These are phyloP conservation scores for Siniperca chuatsi DNA, from an alignment of 2,113 vertebrate species.

Conservation along the genomic window DNA sequence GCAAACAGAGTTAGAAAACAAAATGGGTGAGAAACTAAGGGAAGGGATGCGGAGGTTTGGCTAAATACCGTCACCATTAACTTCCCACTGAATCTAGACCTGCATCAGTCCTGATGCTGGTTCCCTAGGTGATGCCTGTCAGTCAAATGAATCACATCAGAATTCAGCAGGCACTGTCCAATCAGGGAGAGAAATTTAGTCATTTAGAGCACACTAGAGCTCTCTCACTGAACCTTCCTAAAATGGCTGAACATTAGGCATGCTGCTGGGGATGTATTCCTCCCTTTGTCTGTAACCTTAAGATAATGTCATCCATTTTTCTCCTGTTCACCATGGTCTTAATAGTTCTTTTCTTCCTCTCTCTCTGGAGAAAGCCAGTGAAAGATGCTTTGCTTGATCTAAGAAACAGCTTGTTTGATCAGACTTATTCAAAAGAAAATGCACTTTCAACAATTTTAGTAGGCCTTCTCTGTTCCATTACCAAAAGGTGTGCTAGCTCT, in stretches of 20 bases:
- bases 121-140: slow-evolving; percentile 80
- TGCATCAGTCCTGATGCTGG: slow-evolving; percentile 53
- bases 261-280: slow-evolving; percentile 70
- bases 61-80: slow-evolving; percentile 42
- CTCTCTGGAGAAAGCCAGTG: slow-evolving; percentile 8
- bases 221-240: slow-evolving; percentile 79
- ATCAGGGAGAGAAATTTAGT: slow-evolving; percentile 77
- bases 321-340: slow-evolving; percentile 45
- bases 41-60: slow-evolving; percentile 19
- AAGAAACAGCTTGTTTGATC: slow-evolving; percentile 49
- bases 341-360: slow-evolving; percentile 5
- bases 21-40: slow-evolving; percentile 30
- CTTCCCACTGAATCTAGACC: slow-evolving; percentile 48
- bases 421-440: slow-evolving; percentile 35
- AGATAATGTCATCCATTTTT: slow-evolving; percentile 76
- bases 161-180: slow-evolving; percentile 78
- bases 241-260: slow-evolving; percentile 83
- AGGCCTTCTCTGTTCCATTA: slow-evolving; percentile 25
- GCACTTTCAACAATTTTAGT: slow-evolving; percentile 27
- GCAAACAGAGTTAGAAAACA: not conserved
- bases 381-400: slow-evolving; percentile 38
- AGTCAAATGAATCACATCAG: slow-evolving; percentile 78
- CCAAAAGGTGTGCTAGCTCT: slow-evolving; percentile 35
- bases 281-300: slow-evolving; percentile 77
- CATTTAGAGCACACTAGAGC: slow-evolving; percentile 80